Evolutionary conservation across 2,888 invertebrate genomes (phyloP), one percentile per base, ranked within the genome.

Genomic region (Melinopterus prodromus): DNA sequence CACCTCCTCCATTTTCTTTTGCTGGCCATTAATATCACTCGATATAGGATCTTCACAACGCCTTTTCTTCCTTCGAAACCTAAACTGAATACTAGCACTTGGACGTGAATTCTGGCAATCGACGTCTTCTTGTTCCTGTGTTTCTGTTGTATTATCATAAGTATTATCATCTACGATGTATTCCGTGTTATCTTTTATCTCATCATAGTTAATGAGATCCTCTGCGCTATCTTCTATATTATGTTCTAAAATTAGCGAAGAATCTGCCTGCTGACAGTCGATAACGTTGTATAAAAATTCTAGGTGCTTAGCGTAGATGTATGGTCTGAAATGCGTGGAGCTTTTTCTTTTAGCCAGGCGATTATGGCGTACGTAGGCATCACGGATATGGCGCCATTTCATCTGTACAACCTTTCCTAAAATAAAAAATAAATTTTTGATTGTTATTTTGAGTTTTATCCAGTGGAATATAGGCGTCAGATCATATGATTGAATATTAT

Each of bases 321-420:
- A 53, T 53, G 53, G 53, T 12, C 12, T 53, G 5, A 12, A 53
- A 53, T 9, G 12, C 3, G 1, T 26, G 3, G 9, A 7, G 69
- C 70, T 69, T 77, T 26, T 69, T 15, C 15, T 16, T 4, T 38
- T 12, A 1, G 77, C 35, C 37, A 70, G 71, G 1, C 78, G 78
- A 15, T 69, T 35, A 26, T 74, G 72, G 12, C 78, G 71, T 9
- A 70, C 72, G n/a, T 78, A 78, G 53, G 78, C 78, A 12, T 77
- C 77, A 71, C 77, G 70, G 15, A 77, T 70, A 15, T 77, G 71
- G 16, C 38, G 70, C 77, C 77, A 77, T 71, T 77, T 77, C 15
- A 71, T 70, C 16, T 77, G 77, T 37, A 77, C 16, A 14, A 71
- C 70, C n/a, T 71, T 77, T 15, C n/a, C 77, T 77, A 37, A 14